Evolutionary conservation across 2,888 invertebrate genomes (phyloP), one percentile per base, ranked within the genome.

Genomic region (Axea sp.): DNA sequence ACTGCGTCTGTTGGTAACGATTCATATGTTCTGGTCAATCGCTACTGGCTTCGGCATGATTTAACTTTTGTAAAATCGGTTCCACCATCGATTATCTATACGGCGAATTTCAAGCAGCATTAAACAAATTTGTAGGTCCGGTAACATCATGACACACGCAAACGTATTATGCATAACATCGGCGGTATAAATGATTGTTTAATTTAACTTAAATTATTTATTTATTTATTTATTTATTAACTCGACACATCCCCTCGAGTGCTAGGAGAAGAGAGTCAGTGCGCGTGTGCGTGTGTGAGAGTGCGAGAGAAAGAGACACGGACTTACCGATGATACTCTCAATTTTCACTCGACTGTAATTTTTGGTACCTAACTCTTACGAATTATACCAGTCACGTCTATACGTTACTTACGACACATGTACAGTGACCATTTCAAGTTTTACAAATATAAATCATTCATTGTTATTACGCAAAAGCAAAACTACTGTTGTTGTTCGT

Each of bases 391-490:
- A 11, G 9, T 65, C 43, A 51, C 33, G 49, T 33, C 9, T 43
- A 49, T 31, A 62, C 74, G 62, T 8, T 69, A 73, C 45, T 73
- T 75, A 75, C 71, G 75, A 79, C 78, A 79, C 81, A 76, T 87
- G 87, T 87, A 86, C 84, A 86, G 86, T 85, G 83, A 84, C 81
- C 81, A 57, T 82, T 80, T 81, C 81, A 79, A 85, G 8, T 78
- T 81, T 80, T 75, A 82, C 80, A 84, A 85, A 86, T 87, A 86
- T 84, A 87, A 79, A 85, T 84, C 83, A 84, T 81, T 84, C 81
- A 81, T 87, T 84, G 81, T 84, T 86, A 84, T 83, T 82, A 83
- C 79, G 80, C 22, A 64, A 83, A 81, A 55, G 37, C 31, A 60
- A 45, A 51, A 69, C 60, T 24, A 81, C 73, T 81, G 73, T 80